phyloP scores from a whole-genome alignment of 92 coral and sea anemone genomes.

The Montipora capitata region DNA sequence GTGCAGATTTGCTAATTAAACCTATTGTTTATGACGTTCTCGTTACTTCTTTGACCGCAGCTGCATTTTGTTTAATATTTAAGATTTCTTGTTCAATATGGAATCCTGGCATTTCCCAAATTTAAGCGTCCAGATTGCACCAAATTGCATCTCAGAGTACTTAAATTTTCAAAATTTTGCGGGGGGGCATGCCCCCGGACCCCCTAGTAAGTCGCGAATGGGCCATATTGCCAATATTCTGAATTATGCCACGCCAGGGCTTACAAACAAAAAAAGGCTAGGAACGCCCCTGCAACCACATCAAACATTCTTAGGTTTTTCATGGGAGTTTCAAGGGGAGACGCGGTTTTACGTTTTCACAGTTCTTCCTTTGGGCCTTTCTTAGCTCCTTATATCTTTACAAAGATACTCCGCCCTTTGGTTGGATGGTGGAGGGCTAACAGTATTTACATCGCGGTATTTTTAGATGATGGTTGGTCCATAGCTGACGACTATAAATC shows the following conservation, averaged over 20 bases:
- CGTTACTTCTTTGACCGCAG: conserved; percentile 68
- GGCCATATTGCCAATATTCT: no score
- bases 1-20: no score
- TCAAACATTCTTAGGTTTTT: conserved; percentile 30
- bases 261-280: no score
- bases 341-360: conserved; percentile 17
- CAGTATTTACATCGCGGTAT: conserved; percentile 30
- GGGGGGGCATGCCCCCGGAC: conserved; percentile 55
- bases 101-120: conserved; percentile 85
- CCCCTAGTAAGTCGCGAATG: no score
- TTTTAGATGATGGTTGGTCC: conserved; percentile 3
- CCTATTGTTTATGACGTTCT: conserved; percentile 73
- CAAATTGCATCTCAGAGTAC: conserved; percentile 85
- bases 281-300: no score
- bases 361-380: conserved; percentile 13
- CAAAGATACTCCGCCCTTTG: neutral
- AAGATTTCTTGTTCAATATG: conserved; percentile 82
- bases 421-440: conserved; percentile 25
- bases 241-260: no score
- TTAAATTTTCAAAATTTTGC: conserved; percentile 76
- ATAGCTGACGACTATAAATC: no score
- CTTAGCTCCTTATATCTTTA: conserved; percentile 14
- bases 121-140: conserved; percentile 82
- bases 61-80: conserved; percentile 78
- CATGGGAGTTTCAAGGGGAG: conserved; percentile 24